Evolutionary conservation across 1,140 invertebrate genomes (phyloP), one percentile per base, ranked within the genome.

Genomic region (Bilobella aurantiaca): DNA sequence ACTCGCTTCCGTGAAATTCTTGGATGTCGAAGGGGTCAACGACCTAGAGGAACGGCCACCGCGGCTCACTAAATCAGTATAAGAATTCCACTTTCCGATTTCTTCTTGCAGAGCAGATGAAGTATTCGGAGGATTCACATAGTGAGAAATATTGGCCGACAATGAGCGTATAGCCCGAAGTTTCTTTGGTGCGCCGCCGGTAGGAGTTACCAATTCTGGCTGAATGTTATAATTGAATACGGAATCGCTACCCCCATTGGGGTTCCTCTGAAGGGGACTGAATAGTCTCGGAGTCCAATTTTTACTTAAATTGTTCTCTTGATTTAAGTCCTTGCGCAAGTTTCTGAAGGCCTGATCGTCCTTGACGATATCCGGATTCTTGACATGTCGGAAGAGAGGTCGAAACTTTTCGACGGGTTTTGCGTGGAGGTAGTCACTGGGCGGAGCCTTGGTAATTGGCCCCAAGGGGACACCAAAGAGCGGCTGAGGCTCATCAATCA

Each of bases 381-480:
- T 81, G 71, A 82, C 82, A 25, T 84, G 83, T 66, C 85, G 81
- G 75, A 85, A 85, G 16, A 81, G 75, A 2, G 83, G 83, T 68
- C 82, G 79, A 64, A 78, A 80, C 65, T 81, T 81, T 30, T 81
- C 76, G 68, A 81, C 79, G 1, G 88, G 86, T 21, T 81, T 82
- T 0, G 85, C 85, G 73, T 92, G 89, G 42, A 93, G 79, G 74
- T 94, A 94, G 75, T 93, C 89, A 67, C 83, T 88, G 58, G 86
- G 83, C 0, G 89, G 82, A 21, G 86, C 84, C 5, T 85, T 81
- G 0, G 87, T 82, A 3, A 91, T 82, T 8, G 89, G 90, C 3
- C 87, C 87, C 12, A 93, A 73, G 0, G 91, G 90, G 73, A 94
- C 93, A 18, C 91, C 91, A 76, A 94, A 93, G 0, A 88, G 89